Conservation (phyloP, 2,113 vertebrate genomes). For the Varanus komodoensis region DNA sequence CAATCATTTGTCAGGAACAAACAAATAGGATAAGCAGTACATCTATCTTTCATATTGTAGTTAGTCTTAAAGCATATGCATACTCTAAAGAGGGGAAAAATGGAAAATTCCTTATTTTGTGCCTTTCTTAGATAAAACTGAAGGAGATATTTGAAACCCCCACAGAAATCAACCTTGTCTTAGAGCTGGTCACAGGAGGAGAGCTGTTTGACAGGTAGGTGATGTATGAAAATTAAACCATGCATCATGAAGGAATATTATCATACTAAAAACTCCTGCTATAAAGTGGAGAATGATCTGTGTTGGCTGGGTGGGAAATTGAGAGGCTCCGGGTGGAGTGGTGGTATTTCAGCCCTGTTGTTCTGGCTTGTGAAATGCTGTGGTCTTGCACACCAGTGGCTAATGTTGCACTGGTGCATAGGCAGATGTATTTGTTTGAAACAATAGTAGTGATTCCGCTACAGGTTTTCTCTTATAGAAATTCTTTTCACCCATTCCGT, state of each 20-base stretch:
- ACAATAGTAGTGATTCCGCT: too few relatives aligned
- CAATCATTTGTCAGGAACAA: background rate
- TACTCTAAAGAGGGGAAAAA: slow-evolving; percentile 7
- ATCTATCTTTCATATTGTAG: background rate
- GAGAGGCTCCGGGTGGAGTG: background rate
- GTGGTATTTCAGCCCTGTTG: background rate
- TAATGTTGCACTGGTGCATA: background rate
- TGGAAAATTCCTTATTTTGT: slow-evolving; percentile 36
- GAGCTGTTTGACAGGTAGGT: slow-evolving; percentile 90
- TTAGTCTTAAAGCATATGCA: background rate
- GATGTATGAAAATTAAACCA: background rate
- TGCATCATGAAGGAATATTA: background rate
- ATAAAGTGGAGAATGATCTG: background rate
- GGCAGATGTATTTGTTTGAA: background rate
- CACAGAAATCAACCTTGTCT: slow-evolving; percentile 88
- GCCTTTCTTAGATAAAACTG: slow-evolving; percentile 86
- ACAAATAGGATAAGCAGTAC: background rate
- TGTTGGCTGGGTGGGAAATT: background rate
- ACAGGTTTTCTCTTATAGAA: too few relatives aligned
- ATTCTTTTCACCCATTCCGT: too few relatives aligned
- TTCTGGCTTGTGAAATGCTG: background rate
- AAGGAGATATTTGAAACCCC: slow-evolving; percentile 93
- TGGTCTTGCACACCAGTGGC: background rate
- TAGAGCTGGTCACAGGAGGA: slow-evolving; percentile 90
- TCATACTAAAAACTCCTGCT: background rate